Base-by-base conservation (phyloP, 2,113 vertebrate species). In the Bombycilla garrulus region DNA sequence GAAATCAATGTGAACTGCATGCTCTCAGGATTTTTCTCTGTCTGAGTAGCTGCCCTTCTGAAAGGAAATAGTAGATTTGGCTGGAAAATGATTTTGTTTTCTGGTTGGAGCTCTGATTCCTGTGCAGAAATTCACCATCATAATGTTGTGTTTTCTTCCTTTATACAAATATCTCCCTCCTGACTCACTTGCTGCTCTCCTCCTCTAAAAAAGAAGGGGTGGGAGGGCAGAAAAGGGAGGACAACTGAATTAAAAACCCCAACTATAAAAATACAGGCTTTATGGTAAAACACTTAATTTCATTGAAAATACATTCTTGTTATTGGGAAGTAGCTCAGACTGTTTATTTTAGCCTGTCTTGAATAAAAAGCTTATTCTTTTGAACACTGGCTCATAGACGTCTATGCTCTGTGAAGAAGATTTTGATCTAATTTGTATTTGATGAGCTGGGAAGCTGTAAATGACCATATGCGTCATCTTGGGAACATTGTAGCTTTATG, bases 381-480 rank as follows among this genome's bases (percentile, higher is more conserved):
- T 66, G 60, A 88, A 48, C 65, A 42, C 35, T 78, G 56, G 22
- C 56, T 88, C 42, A 19, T 29, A 90, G 67, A 50, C 28, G 4
- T 81, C 64, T 81, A 44, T 36, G 15, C 60, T 74, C 28, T 64
- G 67, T n/a, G 81, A 77, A 70, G 81, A 85, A 90, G 67, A 86
- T 92, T 93, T 74, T 86, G 64, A 93, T 96, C 82, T 94, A 90
- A 95, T 92, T 90, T 92, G 82, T 92, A 93, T 93, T 91, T 96
- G 93, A 94, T 95, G 93, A 94, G 81, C 90, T 92, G 94, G 90
- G 90, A 86, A 96, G 88, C 81, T 92, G 85, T 83, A 94, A 95
- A 93, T 96, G 96, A 96, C 93, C 87, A 83, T 57, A 61, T 95
- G 82, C 9, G 1, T 93, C 85, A 92, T 94, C 79, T 74, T 86